Base-by-base conservation (phyloP, 30 jellyfish, hydroid and myxozoan genomes). In the Hydra vulgaris region DNA sequence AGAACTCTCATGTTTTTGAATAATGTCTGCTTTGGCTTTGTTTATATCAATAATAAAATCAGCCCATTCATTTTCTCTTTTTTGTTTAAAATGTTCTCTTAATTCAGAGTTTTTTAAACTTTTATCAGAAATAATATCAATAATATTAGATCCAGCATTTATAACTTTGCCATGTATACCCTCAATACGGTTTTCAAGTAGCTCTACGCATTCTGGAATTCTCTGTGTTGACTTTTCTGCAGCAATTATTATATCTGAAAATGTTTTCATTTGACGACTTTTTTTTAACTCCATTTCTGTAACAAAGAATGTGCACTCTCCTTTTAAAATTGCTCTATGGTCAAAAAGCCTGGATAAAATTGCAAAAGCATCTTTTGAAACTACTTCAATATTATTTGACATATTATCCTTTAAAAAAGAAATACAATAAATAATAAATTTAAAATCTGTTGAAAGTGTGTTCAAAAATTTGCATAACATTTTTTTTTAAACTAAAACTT, bases 41-140 rank as follows among this genome's bases (percentile, higher is more conserved):
- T 70, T 80, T 81, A 80, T 80, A 22, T 80, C 87, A 15, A 21
- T 23, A 74, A 80, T 70, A 70, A 80, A 80, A 24, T 56, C 73
- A 56, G 27, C 87, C 83, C 87, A 80, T 27, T 80, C 83, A 19
- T 80, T 15, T 24, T 80, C 87, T 27, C 87, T 70, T 27, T 80
- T 67, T 23, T 23, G 40, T 8, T 66, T 80, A 40, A 18, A 53
- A 8, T 80, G 54, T 5, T 66, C 72, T 0, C 83, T 69, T 21
- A 70, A 17, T 19, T 27, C 23, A 12, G 25, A 21, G 18, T 18
- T 67, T 18, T 70, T 55, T 7, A 19, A 12, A 26, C 82, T 70
- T 15, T 81, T 27, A n/a, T 68, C 83, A 21, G 83, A 23, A 15
- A 80, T 20, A 66, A 80, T 61, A 80, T 80, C 87, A 8, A 66